phyloP scores from a whole-genome alignment of 2,797 vertebrate genomes.

The Cercopithecus hamlyni region DNA sequence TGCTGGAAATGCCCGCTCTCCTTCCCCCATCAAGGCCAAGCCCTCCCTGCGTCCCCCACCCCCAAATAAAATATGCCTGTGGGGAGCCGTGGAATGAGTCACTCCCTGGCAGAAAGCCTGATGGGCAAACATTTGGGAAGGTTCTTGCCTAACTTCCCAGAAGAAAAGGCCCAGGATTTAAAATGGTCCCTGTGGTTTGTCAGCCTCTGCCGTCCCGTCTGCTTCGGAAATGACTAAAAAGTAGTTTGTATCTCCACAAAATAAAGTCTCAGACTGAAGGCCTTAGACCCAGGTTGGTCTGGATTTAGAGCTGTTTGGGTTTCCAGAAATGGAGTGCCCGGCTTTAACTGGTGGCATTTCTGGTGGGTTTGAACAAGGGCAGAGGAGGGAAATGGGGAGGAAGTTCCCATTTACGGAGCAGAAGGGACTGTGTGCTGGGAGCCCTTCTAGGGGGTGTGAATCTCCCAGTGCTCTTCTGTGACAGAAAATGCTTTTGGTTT shows the following conservation, averaged over 20 bases:
- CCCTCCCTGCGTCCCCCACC: conserved; percentile 70
- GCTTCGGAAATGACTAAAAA: conserved; percentile 76
- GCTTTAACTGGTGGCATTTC: not conserved
- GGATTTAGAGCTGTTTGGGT: not conserved
- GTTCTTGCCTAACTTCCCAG: conserved; percentile 83
- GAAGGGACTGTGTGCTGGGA: not conserved
- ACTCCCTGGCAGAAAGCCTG: conserved; percentile 78
- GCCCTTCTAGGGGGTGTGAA: not conserved
- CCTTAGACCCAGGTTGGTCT: not conserved
- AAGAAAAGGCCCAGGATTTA: conserved; percentile 81
- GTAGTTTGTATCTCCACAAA: conserved; percentile 54
- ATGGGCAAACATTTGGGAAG: conserved; percentile 82
- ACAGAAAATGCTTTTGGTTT: not conserved
- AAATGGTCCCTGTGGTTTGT: conserved; percentile 81
- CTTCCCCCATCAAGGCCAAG: conserved; percentile 53
- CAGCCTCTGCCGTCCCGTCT: conserved; percentile 62
- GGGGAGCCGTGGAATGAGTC: conserved; percentile 77
- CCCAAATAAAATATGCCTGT: conserved; percentile 81
- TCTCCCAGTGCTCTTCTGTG: not conserved
- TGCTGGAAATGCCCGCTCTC: conserved; percentile 56
- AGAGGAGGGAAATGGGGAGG: not conserved
- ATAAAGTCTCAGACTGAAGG: not conserved
- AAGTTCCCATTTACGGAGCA: not conserved
- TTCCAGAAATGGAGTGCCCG: conserved; percentile 26
- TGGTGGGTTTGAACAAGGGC: not conserved